Conservation (phyloP, 2,797 vertebrate genomes). For the Squalus acanthias region DNA sequence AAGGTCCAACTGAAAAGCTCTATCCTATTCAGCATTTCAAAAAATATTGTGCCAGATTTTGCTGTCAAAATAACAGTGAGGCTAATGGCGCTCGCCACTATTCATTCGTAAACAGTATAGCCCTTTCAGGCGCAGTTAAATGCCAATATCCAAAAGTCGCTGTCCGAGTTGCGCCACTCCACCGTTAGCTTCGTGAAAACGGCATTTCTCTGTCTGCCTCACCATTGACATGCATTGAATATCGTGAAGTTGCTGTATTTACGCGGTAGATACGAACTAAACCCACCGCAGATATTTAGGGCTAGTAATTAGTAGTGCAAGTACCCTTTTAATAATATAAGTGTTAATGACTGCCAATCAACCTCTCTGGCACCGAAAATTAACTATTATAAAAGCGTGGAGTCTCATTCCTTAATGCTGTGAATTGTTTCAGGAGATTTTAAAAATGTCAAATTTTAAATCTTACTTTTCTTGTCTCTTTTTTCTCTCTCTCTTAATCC, state of each 20-base stretch:
- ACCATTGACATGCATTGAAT: neutral
- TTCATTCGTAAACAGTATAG: neutral
- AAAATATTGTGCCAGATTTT: neutral
- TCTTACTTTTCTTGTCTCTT: no score
- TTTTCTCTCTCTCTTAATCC: no score
- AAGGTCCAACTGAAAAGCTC: neutral
- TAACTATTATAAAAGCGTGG: no score
- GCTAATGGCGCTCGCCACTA: neutral
- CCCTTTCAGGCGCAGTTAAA: neutral
- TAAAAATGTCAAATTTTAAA: no score
- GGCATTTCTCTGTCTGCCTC: neutral
- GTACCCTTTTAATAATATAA: neutral
- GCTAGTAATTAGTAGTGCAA: neutral
- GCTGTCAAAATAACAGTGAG: neutral
- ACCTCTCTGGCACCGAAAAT: neutral
- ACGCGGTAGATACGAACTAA: no score
- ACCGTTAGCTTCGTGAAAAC: neutral
- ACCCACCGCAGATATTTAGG: no score
- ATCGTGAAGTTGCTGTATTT: neutral
- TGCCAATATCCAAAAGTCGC: neutral
- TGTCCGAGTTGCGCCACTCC: neutral
- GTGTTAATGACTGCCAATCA: neutral
- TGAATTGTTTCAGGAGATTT: neutral
- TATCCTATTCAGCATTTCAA: neutral
- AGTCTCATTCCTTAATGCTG: neutral